phyloP scores from a whole-genome alignment of 1,140 invertebrate genomes.

The Calephelis virginiensis region DNA sequence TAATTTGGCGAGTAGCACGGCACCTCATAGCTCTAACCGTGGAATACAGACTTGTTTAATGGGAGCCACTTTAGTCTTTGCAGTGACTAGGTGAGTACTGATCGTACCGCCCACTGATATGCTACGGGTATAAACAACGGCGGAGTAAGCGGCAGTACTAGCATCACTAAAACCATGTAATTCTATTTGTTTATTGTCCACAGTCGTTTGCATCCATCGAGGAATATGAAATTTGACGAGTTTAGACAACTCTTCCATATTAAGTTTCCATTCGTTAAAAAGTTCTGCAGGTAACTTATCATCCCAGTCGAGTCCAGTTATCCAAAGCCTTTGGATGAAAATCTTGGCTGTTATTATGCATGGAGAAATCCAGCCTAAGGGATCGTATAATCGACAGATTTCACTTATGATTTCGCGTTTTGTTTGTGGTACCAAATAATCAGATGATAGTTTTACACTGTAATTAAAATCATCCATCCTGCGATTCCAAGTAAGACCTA shows the following conservation, averaged over 20 bases:
- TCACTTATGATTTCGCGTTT: slow-evolving; percentile 18
- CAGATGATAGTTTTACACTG: neutral
- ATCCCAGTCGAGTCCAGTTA: slow-evolving; percentile 11
- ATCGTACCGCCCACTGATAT: neutral
- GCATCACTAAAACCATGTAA: neutral
- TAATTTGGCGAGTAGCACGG: neutral
- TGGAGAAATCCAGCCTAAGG: slow-evolving; percentile 19
- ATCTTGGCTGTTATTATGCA: slow-evolving; percentile 17
- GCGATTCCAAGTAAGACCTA: neutral
- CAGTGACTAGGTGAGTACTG: neutral
- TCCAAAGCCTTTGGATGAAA: slow-evolving; percentile 12
- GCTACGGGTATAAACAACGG: neutral
- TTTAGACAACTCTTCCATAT: slow-evolving; percentile 3
- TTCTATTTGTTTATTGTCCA: neutral
- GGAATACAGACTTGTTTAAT: neutral
- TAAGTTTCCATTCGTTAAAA: slow-evolving; percentile 11
- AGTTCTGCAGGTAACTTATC: slow-evolving; percentile 13
- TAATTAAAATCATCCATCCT: neutral
- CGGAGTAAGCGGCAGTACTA: neutral
- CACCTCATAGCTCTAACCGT: neutral
- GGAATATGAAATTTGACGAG: slow-evolving; percentile 12
- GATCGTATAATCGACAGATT: slow-evolving; percentile 18
- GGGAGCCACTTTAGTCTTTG: slow-evolving; percentile 5
- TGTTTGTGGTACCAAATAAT: neutral
- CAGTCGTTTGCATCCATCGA: neutral